phyloP scores from a whole-genome alignment of 2,113 vertebrate species.

The Ctenomys sociabilis region DNA sequence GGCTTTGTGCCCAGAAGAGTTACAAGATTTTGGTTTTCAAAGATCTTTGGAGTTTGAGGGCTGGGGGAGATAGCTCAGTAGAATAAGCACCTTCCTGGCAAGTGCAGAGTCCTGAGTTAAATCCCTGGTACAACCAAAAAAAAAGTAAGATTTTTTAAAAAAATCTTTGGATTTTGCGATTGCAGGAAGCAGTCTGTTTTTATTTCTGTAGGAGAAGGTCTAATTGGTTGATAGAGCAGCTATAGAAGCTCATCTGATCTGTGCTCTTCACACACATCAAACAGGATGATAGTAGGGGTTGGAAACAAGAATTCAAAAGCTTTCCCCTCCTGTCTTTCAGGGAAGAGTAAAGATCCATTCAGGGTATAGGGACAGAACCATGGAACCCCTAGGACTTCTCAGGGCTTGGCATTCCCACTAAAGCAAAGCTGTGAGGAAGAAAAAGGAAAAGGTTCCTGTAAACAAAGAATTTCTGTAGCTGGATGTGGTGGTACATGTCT shows the following conservation, averaged over 20 bases:
- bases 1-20: constrained; percentile 8
- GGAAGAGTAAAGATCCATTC: background rate
- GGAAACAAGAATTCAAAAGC: background rate
- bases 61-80: too few relatives aligned
- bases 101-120: too few relatives aligned
- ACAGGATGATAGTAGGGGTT: background rate
- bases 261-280: background rate
- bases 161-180: constrained; percentile 35
- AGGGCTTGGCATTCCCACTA: background rate
- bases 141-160: background rate
- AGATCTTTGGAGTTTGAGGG: too few relatives aligned
- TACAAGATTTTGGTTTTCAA: constrained; percentile 10
- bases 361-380: background rate
- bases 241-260: background rate
- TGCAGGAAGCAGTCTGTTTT: background rate
- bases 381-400: background rate
- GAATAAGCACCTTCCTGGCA: too few relatives aligned
- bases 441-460: background rate
- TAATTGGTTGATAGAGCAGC: background rate
- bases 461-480: background rate
- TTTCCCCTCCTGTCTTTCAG: background rate
- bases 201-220: constrained; percentile 22
- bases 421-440: background rate
- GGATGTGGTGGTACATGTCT: background rate
- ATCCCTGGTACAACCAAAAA: too few relatives aligned